A percentile compares a stretch with the other conserved stretches of the same genome.
Evolutionary conservation across 64 coral and sea anemone species (phyloP).

Genomic region (Pocillopora damicornis): DNA sequence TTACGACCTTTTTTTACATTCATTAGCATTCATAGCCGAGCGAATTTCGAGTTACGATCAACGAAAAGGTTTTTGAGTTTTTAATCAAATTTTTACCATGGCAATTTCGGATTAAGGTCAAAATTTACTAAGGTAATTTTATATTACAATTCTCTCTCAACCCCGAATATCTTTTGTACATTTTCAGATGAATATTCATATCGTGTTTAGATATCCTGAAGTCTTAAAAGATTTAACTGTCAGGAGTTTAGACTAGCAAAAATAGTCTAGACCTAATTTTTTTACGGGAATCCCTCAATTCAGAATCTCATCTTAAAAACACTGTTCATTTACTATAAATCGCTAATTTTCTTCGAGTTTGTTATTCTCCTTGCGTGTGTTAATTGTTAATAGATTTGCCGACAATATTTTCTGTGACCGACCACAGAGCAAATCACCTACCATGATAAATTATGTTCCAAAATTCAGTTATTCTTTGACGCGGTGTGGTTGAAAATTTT

Average conservation of each 20-base stretch:
- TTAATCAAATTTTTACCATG: not conserved
- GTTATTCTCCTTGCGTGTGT: not conserved
- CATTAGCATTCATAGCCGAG: not conserved
- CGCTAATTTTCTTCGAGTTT: slow-evolving; percentile 7
- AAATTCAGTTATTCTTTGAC: not conserved
- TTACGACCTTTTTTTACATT: not conserved
- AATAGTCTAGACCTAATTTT: not conserved
- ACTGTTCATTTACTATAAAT: slow-evolving; percentile 4
- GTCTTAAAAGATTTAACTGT: not conserved
- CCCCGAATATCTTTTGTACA: not conserved
- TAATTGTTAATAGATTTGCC: slow-evolving; percentile 19
- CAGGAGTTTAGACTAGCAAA: not conserved
- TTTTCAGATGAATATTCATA: slow-evolving; percentile 27
- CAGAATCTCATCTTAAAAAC: not conserved
- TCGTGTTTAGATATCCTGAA: not conserved
- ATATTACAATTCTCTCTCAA: not conserved
- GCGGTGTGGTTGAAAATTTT: not conserved
- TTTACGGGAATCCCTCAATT: too few relatives aligned
- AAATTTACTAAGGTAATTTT: not conserved
- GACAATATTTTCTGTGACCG: not conserved
- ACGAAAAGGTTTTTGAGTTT: not conserved
- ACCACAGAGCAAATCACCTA: not conserved
- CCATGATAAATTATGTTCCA: not conserved
- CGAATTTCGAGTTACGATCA: not conserved
- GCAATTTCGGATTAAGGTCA: not conserved